Evolutionary conservation across 2,113 vertebrate species (phyloP).

Genomic region (Azemiops feae): DNA sequence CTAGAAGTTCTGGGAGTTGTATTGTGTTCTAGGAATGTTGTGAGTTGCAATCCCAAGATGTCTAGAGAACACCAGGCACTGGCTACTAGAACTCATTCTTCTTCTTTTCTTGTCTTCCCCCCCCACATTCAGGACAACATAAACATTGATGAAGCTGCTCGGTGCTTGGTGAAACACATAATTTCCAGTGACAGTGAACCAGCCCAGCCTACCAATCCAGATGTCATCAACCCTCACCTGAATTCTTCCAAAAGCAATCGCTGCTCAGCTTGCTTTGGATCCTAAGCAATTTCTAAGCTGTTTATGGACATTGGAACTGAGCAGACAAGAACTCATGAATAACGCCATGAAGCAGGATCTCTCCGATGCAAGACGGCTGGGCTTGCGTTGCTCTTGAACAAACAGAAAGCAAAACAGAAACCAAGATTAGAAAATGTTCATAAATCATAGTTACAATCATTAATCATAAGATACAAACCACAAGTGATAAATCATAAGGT

Average conservation of each 20-base stretch:
- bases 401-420: not conserved
- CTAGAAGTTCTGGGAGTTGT: not conserved
- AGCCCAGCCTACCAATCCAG: slow-evolving; percentile 78
- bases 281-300: slow-evolving; percentile 64
- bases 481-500: too few species aligned
- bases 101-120: not conserved
- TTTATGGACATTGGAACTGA: slow-evolving; percentile 32
- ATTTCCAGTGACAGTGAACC: slow-evolving; percentile 90
- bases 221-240: slow-evolving; percentile 86
- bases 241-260: slow-evolving; percentile 70
- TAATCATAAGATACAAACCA: too few species aligned
- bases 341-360: slow-evolving; percentile 8
- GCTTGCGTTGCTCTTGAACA: slow-evolving; percentile 12
- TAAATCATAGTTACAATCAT: too few species aligned
- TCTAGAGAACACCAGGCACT: not conserved
- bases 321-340: slow-evolving; percentile 34
- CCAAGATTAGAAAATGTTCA: slow-evolving; percentile 24
- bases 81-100: not conserved
- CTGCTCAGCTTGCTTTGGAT: slow-evolving; percentile 88
- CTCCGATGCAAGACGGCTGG: fast-evolving
- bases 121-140: slow-evolving; percentile 84
- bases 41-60: not conserved
- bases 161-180: slow-evolving; percentile 94
- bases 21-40: not conserved
- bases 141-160: slow-evolving; percentile 91